These are phyloP conservation scores for Meles meles DNA, from an alignment of 2,113 vertebrate species.

Conservation along the genomic window DNA sequence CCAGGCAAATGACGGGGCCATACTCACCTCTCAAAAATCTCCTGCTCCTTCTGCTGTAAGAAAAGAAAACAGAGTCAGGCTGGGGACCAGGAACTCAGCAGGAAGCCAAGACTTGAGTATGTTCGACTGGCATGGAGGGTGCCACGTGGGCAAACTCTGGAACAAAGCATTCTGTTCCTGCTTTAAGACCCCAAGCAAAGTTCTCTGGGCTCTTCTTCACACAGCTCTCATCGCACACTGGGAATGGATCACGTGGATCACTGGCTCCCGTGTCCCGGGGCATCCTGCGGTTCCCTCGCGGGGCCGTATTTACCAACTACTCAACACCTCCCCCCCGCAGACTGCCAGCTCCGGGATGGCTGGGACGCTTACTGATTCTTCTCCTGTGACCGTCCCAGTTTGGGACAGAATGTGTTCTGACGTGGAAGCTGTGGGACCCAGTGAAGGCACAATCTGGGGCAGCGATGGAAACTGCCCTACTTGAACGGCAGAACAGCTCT, in stretches of 20 bases:
- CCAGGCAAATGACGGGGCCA: not conserved
- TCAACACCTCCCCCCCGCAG: not conserved
- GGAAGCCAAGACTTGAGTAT: not conserved
- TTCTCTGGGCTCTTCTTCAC: not conserved
- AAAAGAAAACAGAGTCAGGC: constrained; percentile 67
- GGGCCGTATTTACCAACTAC: not conserved
- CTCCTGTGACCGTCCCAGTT: not conserved
- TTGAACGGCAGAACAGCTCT: not conserved
- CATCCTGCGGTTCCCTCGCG: not conserved
- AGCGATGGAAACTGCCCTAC: not conserved
- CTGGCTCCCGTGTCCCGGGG: rapidly evolving
- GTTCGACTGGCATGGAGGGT: not conserved
- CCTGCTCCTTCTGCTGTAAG: constrained; percentile 80
- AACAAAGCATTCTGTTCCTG: not conserved
- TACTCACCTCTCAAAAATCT: constrained; percentile 85
- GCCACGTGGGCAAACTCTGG: not conserved
- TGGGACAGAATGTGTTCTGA: not conserved
- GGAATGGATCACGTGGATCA: not conserved
- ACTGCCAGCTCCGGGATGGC: not conserved
- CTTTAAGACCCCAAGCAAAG: not conserved
- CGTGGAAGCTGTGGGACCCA: not conserved
- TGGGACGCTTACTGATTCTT: not conserved
- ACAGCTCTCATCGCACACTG: not conserved
- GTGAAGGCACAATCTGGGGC: not conserved
- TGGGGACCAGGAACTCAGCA: not conserved